phyloP scores from a whole-genome alignment of 2,797 vertebrate species.

The Potorous gilbertii region DNA sequence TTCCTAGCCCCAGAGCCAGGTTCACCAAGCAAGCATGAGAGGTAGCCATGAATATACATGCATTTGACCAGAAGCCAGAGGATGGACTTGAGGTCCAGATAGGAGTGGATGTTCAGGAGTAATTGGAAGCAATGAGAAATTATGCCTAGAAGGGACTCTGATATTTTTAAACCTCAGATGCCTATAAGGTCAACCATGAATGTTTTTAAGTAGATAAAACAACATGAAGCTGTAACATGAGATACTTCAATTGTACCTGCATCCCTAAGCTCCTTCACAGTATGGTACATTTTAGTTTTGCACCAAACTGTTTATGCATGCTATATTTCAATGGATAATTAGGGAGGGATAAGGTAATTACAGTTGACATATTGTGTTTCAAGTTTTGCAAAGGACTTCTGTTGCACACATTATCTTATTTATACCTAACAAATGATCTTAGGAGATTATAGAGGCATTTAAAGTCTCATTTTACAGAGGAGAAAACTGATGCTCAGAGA shows the following conservation, averaged over 20 bases:
- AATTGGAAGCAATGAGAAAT: not conserved
- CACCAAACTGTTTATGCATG: not conserved
- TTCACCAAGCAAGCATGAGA: not conserved
- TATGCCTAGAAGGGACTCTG: not conserved
- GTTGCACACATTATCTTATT: not conserved
- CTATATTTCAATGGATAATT: not conserved
- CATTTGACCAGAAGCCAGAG: not conserved
- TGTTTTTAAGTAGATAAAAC: not conserved
- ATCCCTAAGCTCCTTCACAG: not conserved
- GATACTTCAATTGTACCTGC: not conserved
- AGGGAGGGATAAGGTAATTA: not conserved
- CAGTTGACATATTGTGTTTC: not conserved
- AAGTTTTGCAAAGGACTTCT: not conserved
- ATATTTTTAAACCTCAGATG: not conserved
- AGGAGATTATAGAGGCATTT: not conserved
- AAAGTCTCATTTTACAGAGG: not conserved
- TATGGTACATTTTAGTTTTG: not conserved
- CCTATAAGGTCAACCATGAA: not conserved
- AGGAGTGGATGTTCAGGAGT: not conserved
- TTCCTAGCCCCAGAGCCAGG: not conserved
- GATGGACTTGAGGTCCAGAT: not conserved
- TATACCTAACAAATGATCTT: not conserved
- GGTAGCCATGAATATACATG: not conserved
- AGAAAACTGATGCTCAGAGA: not conserved
- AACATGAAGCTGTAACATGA: not conserved